Conservation (phyloP, 1,140 invertebrate genomes). For the Drosophila neocordata region DNA sequence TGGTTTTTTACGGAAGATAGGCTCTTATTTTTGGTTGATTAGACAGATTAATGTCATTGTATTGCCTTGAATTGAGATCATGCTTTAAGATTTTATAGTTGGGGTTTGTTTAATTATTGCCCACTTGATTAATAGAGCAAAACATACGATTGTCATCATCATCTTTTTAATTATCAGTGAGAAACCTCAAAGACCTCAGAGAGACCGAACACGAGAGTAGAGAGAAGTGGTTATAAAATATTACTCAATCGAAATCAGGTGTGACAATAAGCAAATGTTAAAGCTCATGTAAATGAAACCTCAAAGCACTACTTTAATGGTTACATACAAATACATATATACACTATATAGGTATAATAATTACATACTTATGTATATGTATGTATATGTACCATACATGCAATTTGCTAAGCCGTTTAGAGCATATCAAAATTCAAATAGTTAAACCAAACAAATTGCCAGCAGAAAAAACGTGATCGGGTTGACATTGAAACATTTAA, state of each 20-base stretch:
- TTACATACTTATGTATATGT: constrained; percentile 2
- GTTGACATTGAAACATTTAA: constrained; percentile 67
- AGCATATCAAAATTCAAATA: constrained; percentile 63
- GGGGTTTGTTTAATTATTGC: constrained; percentile 7
- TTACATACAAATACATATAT: constrained; percentile 1
- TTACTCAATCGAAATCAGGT: constrained; percentile 40
- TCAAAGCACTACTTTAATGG: constrained; percentile 24
- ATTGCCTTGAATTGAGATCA: neutral
- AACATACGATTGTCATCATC: constrained; percentile 21
- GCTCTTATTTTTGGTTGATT: constrained; percentile 10
- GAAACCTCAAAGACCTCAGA: constrained; percentile 43
- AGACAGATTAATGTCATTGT: neutral
- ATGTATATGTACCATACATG: neutral
- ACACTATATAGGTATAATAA: neutral
- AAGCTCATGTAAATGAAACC: constrained; percentile 54
- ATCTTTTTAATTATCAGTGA: constrained; percentile 43
- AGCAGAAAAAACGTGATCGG: constrained; percentile 62
- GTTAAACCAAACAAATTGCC: constrained; percentile 62
- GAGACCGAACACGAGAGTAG: constrained; percentile 7
- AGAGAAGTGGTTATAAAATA: constrained; percentile 31
- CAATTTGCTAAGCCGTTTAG: constrained; percentile 74
- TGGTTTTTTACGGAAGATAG: constrained; percentile 25
- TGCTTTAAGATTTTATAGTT: constrained; percentile 2
- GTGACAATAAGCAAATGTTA: constrained; percentile 49
- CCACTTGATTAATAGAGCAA: constrained; percentile 59